Evolutionary conservation across 30 jellyfish, hydroid and myxozoan species (phyloP), one percentile per base, ranked within the genome.

Genomic region (Hydractinia echinata): DNA sequence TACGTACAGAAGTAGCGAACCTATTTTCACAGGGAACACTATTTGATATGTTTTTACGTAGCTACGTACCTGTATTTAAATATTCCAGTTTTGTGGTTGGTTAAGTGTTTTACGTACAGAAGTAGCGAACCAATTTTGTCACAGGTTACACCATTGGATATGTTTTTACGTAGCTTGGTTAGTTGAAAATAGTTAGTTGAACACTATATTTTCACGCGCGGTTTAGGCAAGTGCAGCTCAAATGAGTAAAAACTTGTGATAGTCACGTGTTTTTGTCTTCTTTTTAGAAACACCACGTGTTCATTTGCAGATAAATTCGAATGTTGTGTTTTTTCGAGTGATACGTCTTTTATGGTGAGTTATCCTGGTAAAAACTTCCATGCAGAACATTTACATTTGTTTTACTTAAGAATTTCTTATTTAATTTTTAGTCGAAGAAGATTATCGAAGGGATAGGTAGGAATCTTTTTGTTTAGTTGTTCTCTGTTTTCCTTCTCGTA

Each of bases 221-320:
- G n/a, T n/a, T n/a, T n/a, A n/a, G n/a, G n/a, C n/a, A 30, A 30
- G 44, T 30, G 2, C 44, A 30, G 2, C 44, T 30, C 44, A 30
- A 30, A 30, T 30, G 44, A 30, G 44, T 30, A 30, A 30, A 30
- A 30, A 1, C 44, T 30, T 30, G 44, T 30, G 44, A 30, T 30
- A 2, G 44, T 30, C 44, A 30, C 44, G 44, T 30, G 44, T 30
- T 14, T n/a, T 51, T 44, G 73, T 56, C 4, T 79, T 58, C 54
- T n/a, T 82, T 73, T 15, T 62, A 93, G 99, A 39, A 89, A 93
- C 54, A 93, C 99, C 55, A 81, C 99, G 19, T 93, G 99, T 77
- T 87, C 99, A 10, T 83, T 93, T 61, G 99, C 99, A 14, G 96
- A 81, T 55, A 73, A 64, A 49, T 93, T 93, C 67, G 86, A 72